Conservation (phyloP, 2,888 invertebrate species). For the Harpalus rufipes region DNA sequence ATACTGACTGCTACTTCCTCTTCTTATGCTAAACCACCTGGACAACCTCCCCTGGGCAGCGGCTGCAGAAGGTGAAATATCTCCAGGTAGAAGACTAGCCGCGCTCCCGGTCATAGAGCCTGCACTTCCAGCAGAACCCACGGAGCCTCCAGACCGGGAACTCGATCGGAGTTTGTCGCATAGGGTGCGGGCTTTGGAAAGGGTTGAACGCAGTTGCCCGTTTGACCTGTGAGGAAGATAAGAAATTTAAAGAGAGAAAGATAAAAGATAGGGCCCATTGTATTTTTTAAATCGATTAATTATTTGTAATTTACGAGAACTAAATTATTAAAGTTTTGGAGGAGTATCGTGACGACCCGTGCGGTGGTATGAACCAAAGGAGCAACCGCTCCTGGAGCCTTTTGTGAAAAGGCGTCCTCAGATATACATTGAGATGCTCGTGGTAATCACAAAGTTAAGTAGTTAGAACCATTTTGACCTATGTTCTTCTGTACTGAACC, state of each 20-base stretch:
- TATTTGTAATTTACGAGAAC: no score
- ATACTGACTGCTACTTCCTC: constrained; percentile 90
- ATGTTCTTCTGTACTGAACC: no score
- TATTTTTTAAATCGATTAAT: no score
- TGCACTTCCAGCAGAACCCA: constrained; percentile 80
- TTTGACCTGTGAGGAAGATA: constrained; percentile 80
- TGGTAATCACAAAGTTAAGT: no score
- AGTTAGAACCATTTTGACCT: no score
- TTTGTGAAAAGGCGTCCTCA: no score
- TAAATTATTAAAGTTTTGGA: no score
- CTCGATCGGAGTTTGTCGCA: constrained; percentile 88
- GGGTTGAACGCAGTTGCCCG: constrained; percentile 88
- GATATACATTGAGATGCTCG: no score
- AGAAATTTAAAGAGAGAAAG: neutral
- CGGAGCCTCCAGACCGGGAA: constrained; percentile 69
- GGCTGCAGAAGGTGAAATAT: constrained; percentile 73
- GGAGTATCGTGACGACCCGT: no score
- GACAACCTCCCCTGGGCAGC: constrained; percentile 84
- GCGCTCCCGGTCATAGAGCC: constrained; percentile 73
- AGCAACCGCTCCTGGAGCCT: no score
- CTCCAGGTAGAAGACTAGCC: constrained; percentile 71
- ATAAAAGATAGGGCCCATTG: no score
- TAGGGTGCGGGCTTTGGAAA: constrained; percentile 89
- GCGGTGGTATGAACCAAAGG: no score
- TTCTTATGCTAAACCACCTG: constrained; percentile 93